phyloP scores from a whole-genome alignment of 2,797 vertebrate genomes.

The Scleropages formosus region DNA sequence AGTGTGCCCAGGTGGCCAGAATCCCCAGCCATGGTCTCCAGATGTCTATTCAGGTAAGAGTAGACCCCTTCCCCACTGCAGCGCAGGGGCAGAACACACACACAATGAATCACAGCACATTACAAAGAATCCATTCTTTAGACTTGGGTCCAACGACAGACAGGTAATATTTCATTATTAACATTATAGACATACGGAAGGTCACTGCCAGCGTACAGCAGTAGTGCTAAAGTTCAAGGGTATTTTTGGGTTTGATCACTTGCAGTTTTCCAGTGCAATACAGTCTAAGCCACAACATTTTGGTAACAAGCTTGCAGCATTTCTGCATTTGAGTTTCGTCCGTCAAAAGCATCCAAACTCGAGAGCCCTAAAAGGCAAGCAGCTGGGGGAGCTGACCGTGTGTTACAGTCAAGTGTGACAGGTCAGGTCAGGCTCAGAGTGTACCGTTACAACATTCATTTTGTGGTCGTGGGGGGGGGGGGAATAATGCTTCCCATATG shows the following conservation, averaged over 20 bases:
- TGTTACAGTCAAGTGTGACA: not conserved
- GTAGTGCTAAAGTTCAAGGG: too few relatives aligned
- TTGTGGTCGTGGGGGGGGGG: not conserved
- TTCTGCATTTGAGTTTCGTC: not conserved
- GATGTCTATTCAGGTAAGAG: constrained; percentile 84
- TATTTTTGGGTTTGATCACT: too few relatives aligned
- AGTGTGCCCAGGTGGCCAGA: constrained; percentile 77
- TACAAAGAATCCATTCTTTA: not conserved
- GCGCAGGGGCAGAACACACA: constrained; percentile 1
- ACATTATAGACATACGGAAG: not conserved
- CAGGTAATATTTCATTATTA: not conserved
- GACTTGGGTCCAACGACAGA: not conserved
- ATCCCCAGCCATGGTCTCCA: constrained; percentile 74
- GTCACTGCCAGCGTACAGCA: too few relatives aligned
- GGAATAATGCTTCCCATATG: constrained; percentile 13
- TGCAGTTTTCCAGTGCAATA: too few relatives aligned
- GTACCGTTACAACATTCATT: constrained; percentile 1
- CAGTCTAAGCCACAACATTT: not conserved
- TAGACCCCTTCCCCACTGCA: constrained; percentile 75
- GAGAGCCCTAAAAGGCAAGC: not conserved
- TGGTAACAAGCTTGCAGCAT: not conserved
- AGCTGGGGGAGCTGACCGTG: not conserved
- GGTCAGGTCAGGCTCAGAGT: constrained; percentile 1
- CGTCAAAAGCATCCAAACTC: not conserved
- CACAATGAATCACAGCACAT: not conserved